Evolutionary conservation across 2,888 invertebrate species (phyloP).

Genomic region (Morpho achilles): DNA sequence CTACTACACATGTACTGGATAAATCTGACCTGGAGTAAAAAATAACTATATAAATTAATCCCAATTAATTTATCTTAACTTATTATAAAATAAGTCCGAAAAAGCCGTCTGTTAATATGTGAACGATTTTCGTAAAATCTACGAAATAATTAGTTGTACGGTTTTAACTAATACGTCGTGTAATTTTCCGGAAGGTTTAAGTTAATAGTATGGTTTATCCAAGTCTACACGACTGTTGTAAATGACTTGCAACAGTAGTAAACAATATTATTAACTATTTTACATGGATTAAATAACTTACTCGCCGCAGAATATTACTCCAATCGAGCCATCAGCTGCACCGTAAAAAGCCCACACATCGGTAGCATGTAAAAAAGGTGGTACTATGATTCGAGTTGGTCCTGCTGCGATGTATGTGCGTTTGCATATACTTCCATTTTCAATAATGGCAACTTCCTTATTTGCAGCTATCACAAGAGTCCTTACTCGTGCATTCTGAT

Average conservation of each 20-base stretch:
- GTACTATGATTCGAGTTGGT: conserved; percentile 55
- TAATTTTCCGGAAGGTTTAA: too few species aligned
- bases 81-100: neutral
- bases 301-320: conserved; percentile 76
- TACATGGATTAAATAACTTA: conserved; percentile 37
- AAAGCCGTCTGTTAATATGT: too few species aligned
- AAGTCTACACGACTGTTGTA: too few species aligned
- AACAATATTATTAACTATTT: too few species aligned
- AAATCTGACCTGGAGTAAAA: conserved; percentile 46
- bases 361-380: conserved; percentile 41
- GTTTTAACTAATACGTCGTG: too few species aligned
- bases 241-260: too few species aligned
- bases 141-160: too few species aligned
- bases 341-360: conserved; percentile 89
- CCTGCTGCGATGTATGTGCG: conserved; percentile 49
- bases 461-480: conserved; percentile 91
- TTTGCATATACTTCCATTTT: conserved; percentile 82
- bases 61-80: too few species aligned
- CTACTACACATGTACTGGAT: conserved; percentile 58
- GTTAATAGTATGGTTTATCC: too few species aligned
- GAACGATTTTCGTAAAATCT: too few species aligned
- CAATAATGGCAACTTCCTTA: conserved; percentile 86
- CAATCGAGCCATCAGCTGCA: conserved; percentile 92
- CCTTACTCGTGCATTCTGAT: conserved; percentile 80
- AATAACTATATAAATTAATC: neutral